Evolutionary conservation across 2,113 vertebrate species (phyloP), one percentile per base, ranked within the genome.

Genomic region (Onychostoma macrolepis): DNA sequence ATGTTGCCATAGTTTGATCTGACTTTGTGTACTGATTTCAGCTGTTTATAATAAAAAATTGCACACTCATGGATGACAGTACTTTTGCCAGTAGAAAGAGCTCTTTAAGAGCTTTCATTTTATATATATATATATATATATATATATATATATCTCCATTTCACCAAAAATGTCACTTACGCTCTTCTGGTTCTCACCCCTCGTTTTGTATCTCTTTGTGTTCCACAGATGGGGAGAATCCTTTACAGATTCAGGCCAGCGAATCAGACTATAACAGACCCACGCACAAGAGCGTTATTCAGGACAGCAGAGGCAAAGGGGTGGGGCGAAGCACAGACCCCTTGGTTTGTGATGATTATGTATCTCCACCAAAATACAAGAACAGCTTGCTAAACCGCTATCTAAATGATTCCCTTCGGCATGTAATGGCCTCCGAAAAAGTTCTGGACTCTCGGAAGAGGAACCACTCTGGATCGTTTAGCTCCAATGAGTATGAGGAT

Each of bases 311-410:
- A 7, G 96, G 94, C 36, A 94, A 96, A 88, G 95, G 95, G 90
- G 78, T 95, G 89, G 95, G 94, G 87, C 94, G 92, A 86, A 95
- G 96, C 90, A 93, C 96, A n/a, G 97, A 97, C 93, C 92, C 95
- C 0, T 93, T 91, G 91, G 92, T 95, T 92, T 94, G 92, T 36
- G 97, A 99, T 88, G 97, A 98, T 94, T 95, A 96, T 0, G 94
- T 96, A 30, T 97, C 97, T 1, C 97, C 97, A 56, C 97, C 98
- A 26, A 99, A 99, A 90, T 99, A 99, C 93, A 99, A 99, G 95
- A 99, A 95, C 96, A 97, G 97, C 87, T 95, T 99, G 91, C 91
- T 99, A 92, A 97, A 99, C 92, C 97, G 98, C 21, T 99, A 99
- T 90, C 96, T 99, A 88, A 99, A 99, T 89, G 98, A 99, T 96